Evolutionary conservation across 2,888 invertebrate species (phyloP), one percentile per base, ranked within the genome.

Genomic region (Tetranychus piercei): DNA sequence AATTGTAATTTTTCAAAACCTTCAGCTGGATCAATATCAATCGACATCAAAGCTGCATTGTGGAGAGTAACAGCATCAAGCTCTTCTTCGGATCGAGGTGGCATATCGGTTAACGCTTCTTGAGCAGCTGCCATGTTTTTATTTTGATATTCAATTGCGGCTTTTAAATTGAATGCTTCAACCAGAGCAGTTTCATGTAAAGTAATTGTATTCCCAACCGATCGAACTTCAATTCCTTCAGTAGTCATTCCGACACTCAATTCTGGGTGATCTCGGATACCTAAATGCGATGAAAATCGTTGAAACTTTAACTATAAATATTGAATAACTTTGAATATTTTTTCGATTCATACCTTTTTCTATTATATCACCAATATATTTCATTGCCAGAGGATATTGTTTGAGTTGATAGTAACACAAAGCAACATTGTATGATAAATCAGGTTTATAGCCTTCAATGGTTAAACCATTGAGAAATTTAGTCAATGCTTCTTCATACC

Each of bases 121-220:
- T 89, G 86, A 0, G 93, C 90, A 3, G 90, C 90, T 80, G 92
- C 91, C 80, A 90, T 85, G 82, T 93, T 91, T 82, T 90, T 90
- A 73, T 91, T 86, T 82, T 94, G 92, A 83, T 93, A 99, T 83
- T 97, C 96, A 79, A 99, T 94, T 6, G 97, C 97, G 11, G 97
- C 95, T 85, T 97, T 97, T 34, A 99, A 86, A 84, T 99, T 99
- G 81, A 97, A 94, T 0, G 97, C 96, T 84, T 99, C 99, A 15
- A 99, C 92, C 4, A 99, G 86, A 23, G 95, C 94, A 5, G 97
- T 96, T 82, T 96, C 90, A 80, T 97, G 95, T 76, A 99, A 85
- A 0, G 90, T 90, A 76, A 93, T 84, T 0, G 94, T 93, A 82
- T 96, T 96, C 0, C 97, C 97, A 64, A 99, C 96, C 81, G 95